These are phyloP conservation scores for Macroteleia sp. DNA, from an alignment of 2,888 invertebrate species.

Conservation along the genomic window DNA sequence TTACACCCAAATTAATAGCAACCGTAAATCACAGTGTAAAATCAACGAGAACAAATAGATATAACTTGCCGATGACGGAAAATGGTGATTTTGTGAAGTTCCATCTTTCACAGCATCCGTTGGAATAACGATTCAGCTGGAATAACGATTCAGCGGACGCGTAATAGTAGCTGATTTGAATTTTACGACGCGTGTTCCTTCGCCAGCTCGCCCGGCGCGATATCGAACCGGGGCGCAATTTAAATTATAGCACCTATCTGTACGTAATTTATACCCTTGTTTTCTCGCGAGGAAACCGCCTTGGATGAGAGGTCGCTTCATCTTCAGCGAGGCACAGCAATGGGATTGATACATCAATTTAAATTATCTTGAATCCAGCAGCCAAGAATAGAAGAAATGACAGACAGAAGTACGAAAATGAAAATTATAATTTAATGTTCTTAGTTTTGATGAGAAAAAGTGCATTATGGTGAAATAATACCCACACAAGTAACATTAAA, in stretches of 20 bases:
- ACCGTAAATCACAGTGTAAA: conserved; percentile 23
- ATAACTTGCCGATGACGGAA: conserved; percentile 49
- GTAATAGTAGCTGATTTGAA: conserved; percentile 77
- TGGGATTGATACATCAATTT: conserved; percentile 80
- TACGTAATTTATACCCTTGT: conserved; percentile 82
- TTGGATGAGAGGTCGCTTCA: conserved; percentile 58
- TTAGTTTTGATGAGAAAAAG: too few relatives aligned
- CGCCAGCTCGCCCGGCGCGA: conserved; percentile 62
- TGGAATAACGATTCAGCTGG: too few relatives aligned
- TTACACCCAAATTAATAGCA: not conserved
- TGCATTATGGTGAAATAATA: too few relatives aligned
- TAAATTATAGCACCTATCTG: conserved; percentile 81
- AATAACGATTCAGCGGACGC: conserved; percentile 62
- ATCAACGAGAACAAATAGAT: conserved; percentile 30
- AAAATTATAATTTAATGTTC: too few relatives aligned
- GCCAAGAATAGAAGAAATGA: too few relatives aligned
- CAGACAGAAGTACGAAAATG: too few relatives aligned
- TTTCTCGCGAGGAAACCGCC: conserved; percentile 72
- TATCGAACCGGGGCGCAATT: conserved; percentile 77
- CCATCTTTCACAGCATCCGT: conserved; percentile 38
- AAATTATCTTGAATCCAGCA: conserved; percentile 83
- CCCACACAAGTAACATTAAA: too few relatives aligned
- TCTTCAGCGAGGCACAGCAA: conserved; percentile 45
- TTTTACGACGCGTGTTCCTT: conserved; percentile 76
- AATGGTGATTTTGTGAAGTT: conserved; percentile 41